Evolutionary conservation across 1,140 invertebrate species (phyloP).

Genomic region (Drosophila trapezifrons): DNA sequence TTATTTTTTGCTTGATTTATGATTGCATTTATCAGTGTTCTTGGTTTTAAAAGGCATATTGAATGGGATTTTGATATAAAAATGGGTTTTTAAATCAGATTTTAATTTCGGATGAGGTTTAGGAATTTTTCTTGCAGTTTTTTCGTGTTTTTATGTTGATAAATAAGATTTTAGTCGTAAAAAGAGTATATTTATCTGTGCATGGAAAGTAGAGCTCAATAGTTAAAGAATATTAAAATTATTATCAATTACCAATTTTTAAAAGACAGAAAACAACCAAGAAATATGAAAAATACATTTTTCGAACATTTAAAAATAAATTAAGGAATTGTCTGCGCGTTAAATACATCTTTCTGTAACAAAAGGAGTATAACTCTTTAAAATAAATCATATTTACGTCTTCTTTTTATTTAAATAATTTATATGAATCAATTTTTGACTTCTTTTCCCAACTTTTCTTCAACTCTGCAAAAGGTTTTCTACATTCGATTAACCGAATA

Average conservation of each 20-base stretch:
- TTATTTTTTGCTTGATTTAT: slow-evolving; percentile 5
- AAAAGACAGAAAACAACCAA: not conserved
- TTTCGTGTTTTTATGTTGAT: no score
- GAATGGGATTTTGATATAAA: no score
- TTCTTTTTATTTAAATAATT: slow-evolving; percentile 7
- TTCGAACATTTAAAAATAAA: not conserved
- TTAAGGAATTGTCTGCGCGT: not conserved
- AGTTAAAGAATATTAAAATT: no score
- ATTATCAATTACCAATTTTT: no score
- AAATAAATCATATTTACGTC: not conserved
- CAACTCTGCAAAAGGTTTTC: slow-evolving; percentile 21
- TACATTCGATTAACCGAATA: slow-evolving; percentile 35
- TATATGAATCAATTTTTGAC: not conserved
- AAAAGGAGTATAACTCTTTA: not conserved
- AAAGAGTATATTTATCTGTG: no score
- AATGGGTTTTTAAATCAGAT: not conserved
- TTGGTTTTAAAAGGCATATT: not conserved
- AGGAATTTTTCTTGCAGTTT: no score
- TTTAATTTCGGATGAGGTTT: no score
- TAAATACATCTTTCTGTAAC: no score
- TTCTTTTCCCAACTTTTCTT: not conserved
- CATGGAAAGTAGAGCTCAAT: no score
- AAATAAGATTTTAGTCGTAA: no score
- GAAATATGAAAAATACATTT: not conserved
- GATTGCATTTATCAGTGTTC: not conserved